These are phyloP conservation scores for Parelbella ahira DNA, from an alignment of 2,888 invertebrate species.

Conservation along the genomic window DNA sequence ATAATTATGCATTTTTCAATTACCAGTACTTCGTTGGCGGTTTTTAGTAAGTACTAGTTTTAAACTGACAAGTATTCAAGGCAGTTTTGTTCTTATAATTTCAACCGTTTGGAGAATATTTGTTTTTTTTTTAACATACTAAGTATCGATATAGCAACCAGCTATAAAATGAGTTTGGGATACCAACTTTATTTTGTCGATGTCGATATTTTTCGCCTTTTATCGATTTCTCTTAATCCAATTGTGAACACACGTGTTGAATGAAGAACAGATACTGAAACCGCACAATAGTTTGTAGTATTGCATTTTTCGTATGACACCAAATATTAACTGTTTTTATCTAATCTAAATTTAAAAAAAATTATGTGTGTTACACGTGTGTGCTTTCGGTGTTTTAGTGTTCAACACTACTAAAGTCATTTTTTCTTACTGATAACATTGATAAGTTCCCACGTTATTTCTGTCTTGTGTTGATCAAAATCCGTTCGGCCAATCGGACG, in stretches of 20 bases:
- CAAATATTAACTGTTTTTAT: constrained; percentile 37
- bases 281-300: constrained; percentile 28
- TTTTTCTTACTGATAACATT: constrained; percentile 20
- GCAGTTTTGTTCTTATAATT: too few species aligned
- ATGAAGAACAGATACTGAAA: constrained; percentile 27
- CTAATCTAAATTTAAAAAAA: constrained; percentile 32
- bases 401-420: constrained; percentile 36
- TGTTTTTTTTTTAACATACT: too few species aligned
- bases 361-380: constrained; percentile 32
- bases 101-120: too few species aligned
- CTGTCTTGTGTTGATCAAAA: constrained; percentile 26
- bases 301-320: constrained; percentile 31
- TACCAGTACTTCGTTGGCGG: too few species aligned
- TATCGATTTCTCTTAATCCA: too few species aligned
- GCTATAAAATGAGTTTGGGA: too few species aligned
- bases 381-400: constrained; percentile 33
- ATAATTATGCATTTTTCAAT: neutral
- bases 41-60: too few species aligned
- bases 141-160: too few species aligned
- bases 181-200: too few species aligned
- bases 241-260: too few species aligned
- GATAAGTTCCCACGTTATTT: constrained; percentile 14
- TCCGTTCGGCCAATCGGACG: neutral
- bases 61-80: too few species aligned
- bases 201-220: too few species aligned